Evolutionary conservation across 2,113 vertebrate genomes (phyloP).

Genomic region (Cariama cristata): DNA sequence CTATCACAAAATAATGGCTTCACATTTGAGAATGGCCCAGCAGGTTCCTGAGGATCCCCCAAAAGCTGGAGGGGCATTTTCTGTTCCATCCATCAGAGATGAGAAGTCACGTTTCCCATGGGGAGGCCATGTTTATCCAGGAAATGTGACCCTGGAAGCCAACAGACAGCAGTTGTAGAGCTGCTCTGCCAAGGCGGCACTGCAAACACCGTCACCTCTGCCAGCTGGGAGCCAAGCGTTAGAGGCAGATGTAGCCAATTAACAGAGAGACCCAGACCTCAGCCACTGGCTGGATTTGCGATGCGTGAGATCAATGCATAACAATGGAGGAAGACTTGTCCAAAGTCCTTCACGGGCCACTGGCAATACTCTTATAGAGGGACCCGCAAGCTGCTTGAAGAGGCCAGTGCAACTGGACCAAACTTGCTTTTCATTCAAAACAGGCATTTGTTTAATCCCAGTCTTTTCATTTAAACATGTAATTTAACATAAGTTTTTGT

Average conservation of each 20-base stretch:
- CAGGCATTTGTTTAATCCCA: background rate
- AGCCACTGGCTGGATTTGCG: background rate
- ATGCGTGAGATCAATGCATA: background rate
- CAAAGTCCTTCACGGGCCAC: constrained; percentile 32
- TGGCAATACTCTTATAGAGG: background rate
- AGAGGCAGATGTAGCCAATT: constrained; percentile 40
- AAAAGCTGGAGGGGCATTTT: background rate
- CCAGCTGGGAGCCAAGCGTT: constrained; percentile 15
- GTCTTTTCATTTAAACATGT: background rate
- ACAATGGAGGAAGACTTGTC: background rate
- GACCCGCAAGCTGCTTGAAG: background rate
- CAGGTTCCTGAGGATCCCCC: background rate
- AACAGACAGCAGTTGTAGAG: background rate
- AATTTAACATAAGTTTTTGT: background rate
- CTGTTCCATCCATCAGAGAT: background rate
- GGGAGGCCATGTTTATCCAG: background rate
- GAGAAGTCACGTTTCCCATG: background rate
- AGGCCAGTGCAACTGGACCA: background rate
- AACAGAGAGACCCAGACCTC: background rate
- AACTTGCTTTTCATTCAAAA: background rate
- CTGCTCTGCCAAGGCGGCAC: background rate
- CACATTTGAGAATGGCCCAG: background rate
- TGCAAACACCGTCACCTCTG: background rate
- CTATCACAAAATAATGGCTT: background rate
- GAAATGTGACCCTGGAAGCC: background rate